Base-by-base conservation (phyloP, 2,113 vertebrate species). In the Vireo altiloquus region DNA sequence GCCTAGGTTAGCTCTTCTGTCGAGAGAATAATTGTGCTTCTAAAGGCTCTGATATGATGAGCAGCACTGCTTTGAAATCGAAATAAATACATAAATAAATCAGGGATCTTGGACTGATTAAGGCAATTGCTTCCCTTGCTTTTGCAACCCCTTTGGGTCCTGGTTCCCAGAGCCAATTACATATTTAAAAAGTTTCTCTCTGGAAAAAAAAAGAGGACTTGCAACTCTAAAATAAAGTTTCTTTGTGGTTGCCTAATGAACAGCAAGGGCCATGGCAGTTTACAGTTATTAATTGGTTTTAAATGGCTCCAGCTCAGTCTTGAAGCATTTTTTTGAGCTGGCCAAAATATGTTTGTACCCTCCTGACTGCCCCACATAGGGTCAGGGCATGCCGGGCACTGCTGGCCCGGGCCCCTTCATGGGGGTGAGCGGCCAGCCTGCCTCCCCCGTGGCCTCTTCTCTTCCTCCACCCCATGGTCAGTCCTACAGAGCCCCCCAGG, bases 61-160 rank as follows among this genome's bases (percentile, higher is more conserved):
- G 95, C 44, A 87, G 92, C 42, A n/a, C 71, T 56, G 90, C 93
- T 97, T 97, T 97, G 96, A 96, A 97, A 97, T 89, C 72, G 89
- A 96, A 97, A 97, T 97, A 97, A 97, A 96, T 95, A 95, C 96
- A 97, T 97, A 95, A 97, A 97, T 97, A 97, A 97, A 97, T 97
- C 94, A 96, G 76, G 64, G 92, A 95, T 93, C 91, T 96, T 96
- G 95, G 93, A 90, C 92, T 95, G 96, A 97, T 95, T 95, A 95
- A 96, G 95, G 95, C 95, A 87, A 96, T 93, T 89, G 94, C 94
- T 95, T 96, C 95, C 93, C 92, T 94, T 94, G 94, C 92, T 97
- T 96, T 95, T 84, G 90, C 75, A 95, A 92, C 92, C 96, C 96
- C 94, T 95, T 95, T 95, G 93, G 96, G 95, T 87, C 95, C 88